A percentile compares a stretch with the other conserved stretches of the same genome.
Conservation (phyloP, 2,797 vertebrate species). For the Cossypha polioptera region DNA sequence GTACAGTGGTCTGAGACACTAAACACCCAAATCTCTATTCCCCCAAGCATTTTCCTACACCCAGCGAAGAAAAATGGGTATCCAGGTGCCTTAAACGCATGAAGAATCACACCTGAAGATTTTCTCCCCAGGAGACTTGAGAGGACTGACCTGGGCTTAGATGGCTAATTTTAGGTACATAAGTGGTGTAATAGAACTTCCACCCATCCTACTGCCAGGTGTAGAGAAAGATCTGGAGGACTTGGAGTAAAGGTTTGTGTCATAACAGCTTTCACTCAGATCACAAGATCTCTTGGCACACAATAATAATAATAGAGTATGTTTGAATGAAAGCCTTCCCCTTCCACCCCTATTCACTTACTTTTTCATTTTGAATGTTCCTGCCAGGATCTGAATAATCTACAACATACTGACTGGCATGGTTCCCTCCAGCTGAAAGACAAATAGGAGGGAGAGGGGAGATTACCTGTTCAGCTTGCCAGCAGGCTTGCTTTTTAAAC, state of each 20-base stretch:
- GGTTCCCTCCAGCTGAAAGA: conserved; percentile 26
- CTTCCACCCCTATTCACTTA: not conserved
- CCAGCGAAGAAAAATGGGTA: not conserved
- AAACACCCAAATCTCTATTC: not conserved
- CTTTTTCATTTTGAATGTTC: conserved; percentile 13
- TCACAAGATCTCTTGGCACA: conserved; percentile 4
- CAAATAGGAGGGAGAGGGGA: not conserved
- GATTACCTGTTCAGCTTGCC: not conserved
- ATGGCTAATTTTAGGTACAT: not conserved
- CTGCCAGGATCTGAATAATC: not conserved
- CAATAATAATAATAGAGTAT: not conserved
- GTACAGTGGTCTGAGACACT: not conserved
- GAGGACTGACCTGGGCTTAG: not conserved
- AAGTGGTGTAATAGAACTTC: not conserved
- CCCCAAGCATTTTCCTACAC: not conserved
- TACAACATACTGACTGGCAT: not conserved
- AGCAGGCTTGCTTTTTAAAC: not conserved
- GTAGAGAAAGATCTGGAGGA: not conserved
- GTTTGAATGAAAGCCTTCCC: conserved; percentile 4
- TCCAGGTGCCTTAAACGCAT: not conserved
- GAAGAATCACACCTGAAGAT: not conserved
- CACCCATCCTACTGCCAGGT: not conserved
- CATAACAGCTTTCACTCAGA: not conserved
- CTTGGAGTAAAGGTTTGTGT: not conserved
- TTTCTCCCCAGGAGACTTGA: not conserved